These are phyloP conservation scores for Ischnus inquisitorius DNA, from an alignment of 2,888 invertebrate genomes.

Conservation along the genomic window DNA sequence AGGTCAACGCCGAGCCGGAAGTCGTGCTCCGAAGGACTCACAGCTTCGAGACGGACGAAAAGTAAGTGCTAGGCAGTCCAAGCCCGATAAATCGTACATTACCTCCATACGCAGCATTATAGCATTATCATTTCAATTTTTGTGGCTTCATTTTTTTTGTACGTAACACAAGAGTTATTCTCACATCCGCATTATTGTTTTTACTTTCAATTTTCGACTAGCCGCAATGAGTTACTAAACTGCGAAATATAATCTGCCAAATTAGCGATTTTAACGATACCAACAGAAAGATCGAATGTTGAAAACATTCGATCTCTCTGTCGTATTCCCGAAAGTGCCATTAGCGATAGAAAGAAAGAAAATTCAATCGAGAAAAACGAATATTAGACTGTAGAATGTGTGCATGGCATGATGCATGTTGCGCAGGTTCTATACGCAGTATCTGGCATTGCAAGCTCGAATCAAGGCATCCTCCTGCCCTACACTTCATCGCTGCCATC, in stretches of 20 bases:
- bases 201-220: conserved; percentile 6
- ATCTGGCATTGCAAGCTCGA: conserved; percentile 94
- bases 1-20: conserved; percentile 87
- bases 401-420: conserved; percentile 85
- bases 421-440: conserved; percentile 95
- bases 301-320: conserved; percentile 34
- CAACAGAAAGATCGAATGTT: conserved; percentile 18
- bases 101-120: conserved; percentile 46
- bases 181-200: conserved; percentile 32
- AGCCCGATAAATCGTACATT: conserved; percentile 16
- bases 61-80: conserved; percentile 88
- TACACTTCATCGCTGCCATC: conserved; percentile 87
- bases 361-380: conserved; percentile 64
- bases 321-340: conserved; percentile 27
- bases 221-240: conserved; percentile 44
- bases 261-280: conserved; percentile 16
- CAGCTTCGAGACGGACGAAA: conserved; percentile 95
- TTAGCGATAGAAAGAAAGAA: conserved; percentile 53
- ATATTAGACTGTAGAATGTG: conserved; percentile 77
- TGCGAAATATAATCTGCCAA: conserved; percentile 49
- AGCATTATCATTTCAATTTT: conserved; percentile 52
- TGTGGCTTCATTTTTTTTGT: conserved; percentile 50
- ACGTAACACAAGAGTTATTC: conserved; percentile 62
- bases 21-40: conserved; percentile 93
- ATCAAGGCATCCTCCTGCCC: conserved; percentile 95